Evolutionary conservation across 2,113 vertebrate genomes (phyloP).

Genomic region (Hippocampus barbouri): DNA sequence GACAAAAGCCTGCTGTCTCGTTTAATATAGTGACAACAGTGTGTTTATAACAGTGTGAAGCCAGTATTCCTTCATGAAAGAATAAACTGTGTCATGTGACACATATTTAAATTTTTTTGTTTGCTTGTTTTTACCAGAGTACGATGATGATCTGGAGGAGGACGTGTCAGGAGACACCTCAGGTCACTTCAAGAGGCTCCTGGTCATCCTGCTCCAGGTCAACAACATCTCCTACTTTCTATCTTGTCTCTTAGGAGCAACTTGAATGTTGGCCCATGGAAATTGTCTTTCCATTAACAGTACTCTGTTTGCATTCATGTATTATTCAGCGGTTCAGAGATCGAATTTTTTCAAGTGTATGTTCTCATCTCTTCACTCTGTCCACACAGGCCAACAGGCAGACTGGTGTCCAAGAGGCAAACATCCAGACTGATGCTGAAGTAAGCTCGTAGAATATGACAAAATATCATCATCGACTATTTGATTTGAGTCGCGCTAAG

Average conservation of each 20-base stretch:
- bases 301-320: neutral
- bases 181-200: constrained; percentile 85
- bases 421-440: constrained; percentile 86
- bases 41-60: too few relatives aligned
- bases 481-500: neutral
- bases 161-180: constrained; percentile 84
- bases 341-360: neutral
- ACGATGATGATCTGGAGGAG: constrained; percentile 82
- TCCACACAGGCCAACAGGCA: constrained; percentile 83
- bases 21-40: too few relatives aligned
- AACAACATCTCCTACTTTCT: neutral
- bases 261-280: neutral
- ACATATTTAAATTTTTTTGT: too few relatives aligned
- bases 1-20: too few relatives aligned
- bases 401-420: constrained; percentile 72
- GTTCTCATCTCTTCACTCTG: constrained; percentile 15
- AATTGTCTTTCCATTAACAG: neutral
- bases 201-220: constrained; percentile 94
- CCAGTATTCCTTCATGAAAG: too few relatives aligned
- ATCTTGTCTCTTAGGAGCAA: neutral
- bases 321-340: neutral
- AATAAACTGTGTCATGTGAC: too few relatives aligned
- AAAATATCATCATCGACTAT: neutral
- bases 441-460: constrained; percentile 62
- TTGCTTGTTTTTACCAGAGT: constrained; percentile 70